These are phyloP conservation scores for Patiria miniata DNA, from an alignment of 35 echinoderm and acorn worm genomes.

Conservation along the genomic window DNA sequence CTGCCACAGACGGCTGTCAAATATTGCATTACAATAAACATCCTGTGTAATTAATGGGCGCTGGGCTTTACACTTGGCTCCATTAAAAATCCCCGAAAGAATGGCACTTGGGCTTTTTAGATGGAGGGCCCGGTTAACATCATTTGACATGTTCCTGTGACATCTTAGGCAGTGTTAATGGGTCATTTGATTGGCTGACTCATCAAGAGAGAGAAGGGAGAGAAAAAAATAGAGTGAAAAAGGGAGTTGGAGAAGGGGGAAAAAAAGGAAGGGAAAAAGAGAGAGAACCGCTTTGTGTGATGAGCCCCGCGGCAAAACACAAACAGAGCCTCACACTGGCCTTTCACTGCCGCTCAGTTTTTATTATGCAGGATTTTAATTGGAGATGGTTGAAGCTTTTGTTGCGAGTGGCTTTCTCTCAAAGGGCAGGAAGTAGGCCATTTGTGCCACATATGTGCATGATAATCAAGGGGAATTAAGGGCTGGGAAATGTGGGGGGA, in stretches of 20 bases:
- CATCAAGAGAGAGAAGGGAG: neutral
- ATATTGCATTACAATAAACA: conserved; percentile 34
- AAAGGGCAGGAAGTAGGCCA: conserved; percentile 26
- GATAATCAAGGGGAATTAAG: conserved; percentile 28
- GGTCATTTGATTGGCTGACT: conserved; percentile 30
- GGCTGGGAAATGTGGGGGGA: conserved; percentile 14
- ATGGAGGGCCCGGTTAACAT: conserved; percentile 20
- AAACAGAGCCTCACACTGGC: neutral
- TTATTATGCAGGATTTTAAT: conserved; percentile 30
- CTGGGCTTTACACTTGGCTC: conserved; percentile 19
- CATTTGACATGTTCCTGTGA: conserved; percentile 23
- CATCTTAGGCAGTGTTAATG: conserved; percentile 22
- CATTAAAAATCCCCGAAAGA: conserved; percentile 6
- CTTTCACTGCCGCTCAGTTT: conserved; percentile 25
- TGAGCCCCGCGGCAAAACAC: conserved; percentile 15
- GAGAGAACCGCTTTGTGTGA: conserved; percentile 8
- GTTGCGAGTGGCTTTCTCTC: neutral
- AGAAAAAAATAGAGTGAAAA: too few species aligned
- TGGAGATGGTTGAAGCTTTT: conserved; percentile 6
- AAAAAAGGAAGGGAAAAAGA: neutral
- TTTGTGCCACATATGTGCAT: conserved; percentile 31
- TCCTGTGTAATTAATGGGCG: conserved; percentile 25
- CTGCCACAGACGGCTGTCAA: conserved; percentile 17
- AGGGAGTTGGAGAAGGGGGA: neutral
- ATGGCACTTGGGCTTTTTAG: conserved; percentile 18